Base-by-base conservation (phyloP, 2,888 invertebrate genomes). In the Calameuta pallipes region DNA sequence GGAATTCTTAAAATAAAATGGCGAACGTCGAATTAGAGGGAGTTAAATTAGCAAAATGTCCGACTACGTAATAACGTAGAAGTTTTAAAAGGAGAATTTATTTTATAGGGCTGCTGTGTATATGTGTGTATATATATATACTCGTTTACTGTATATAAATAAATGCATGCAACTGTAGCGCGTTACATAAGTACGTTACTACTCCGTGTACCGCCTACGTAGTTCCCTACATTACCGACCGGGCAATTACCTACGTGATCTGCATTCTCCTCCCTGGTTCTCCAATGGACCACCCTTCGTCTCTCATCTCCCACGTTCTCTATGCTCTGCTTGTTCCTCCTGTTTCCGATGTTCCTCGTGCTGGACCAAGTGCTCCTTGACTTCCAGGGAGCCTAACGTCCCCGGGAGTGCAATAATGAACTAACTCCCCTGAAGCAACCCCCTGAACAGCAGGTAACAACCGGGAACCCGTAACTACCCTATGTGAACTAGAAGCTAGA, bases 391-490 rank as follows among this genome's bases (percentile, higher is more conserved):
- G 41, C 23, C 56, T 23, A 6, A 23, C 56, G 23, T 56, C 83
- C 87, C 86, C 87, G 56, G 75, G 86, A 82, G 89, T 80, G 82
- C 83, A 87, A 87, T 89, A 89, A 88, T 86, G 87, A 88, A 87
- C 86, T 84, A 83, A 82, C 82, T 83, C n/a, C n/a, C n/a, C n/a
- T n/a, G n/a, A n/a, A n/a, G 77, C 80, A 82, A 83, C 79, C 85
- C 85, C 82, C 86, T 87, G 85, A 87, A 88, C 87, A 89, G 80
- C 80, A 78, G 82, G 82, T 84, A 87, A 83, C 81, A 82, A 74
- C 74, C 74, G 37, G 13, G 74, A 74, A 13, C 74, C 71, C 33
- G 3, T 23, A 71, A 71, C 71, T 71, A 34, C 71, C 31, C 71
- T 71, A 23, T 56, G 56, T 1, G 56, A 56, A 56, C 56, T 9